Base-by-base conservation (phyloP, 1,140 invertebrate genomes). In the Drosophila baimaii region DNA sequence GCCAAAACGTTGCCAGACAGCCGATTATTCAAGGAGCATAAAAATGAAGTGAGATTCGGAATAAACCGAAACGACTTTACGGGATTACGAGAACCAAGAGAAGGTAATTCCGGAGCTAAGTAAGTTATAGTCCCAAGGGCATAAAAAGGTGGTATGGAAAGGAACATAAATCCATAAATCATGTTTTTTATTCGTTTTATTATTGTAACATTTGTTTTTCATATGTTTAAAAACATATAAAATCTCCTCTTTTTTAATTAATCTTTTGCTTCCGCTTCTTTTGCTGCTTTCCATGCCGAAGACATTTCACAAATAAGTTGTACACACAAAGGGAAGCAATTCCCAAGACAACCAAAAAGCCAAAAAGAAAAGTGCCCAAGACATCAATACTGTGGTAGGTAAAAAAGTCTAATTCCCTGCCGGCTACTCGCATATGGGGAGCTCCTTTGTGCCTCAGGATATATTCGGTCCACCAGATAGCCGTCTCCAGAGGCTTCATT, bases 381-480 rank as follows among this genome's bases (percentile, higher is more conserved):
- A 85, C 72, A 43, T 81, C 81, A n/a, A 85, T 23, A 7, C 39
- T 75, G 13, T 85, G 68, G 44, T 85, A 81, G 27, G 61, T 69
- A 10, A 81, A 31, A 8, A 86, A 71, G 12, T 57, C 63, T 29
- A 86, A 17, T 6, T 88, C 58, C 41, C 65, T 54, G 6, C 90
- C 88, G 10, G 92, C 79, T 4, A 93, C 90, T 0, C 92, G 88
- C 58, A 94, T 89, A 64, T 93, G 91, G 6, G 86, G 66, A 1
- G 93, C 93, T 17, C 85, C 81, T 7, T 85, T 79, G 56, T 91
- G 77, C 2, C 84, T 81, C 62, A 62, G 83, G 71, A 94, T 92
- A 63, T 95, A 95, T 72, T 95, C 94, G 0, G 94, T 93, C 94
- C 94, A 95, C 90, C 93, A 95, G 25, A 94, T 91, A 5, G 94